These are phyloP conservation scores for Poicephalus meyeri DNA, from an alignment of 2,113 vertebrate species.

Conservation along the genomic window DNA sequence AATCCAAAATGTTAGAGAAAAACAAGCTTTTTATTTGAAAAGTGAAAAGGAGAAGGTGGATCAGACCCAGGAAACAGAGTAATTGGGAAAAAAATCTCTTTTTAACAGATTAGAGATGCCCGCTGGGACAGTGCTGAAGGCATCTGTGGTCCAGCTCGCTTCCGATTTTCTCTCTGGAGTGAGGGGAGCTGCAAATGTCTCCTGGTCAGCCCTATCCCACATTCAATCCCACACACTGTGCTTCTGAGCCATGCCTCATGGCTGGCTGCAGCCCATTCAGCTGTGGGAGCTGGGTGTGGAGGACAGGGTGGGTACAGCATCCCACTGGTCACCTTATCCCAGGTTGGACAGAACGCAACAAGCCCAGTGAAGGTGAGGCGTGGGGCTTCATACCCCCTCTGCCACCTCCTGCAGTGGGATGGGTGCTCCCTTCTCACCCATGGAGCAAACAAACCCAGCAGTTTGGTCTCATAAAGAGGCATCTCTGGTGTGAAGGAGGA, in stretches of 20 bases:
- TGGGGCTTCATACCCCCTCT: neutral
- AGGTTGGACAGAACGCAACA: neutral
- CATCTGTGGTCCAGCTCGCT: neutral
- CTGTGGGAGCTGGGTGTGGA: accelerated
- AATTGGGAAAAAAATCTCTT: neutral
- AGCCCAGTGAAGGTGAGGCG: neutral
- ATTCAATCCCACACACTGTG: neutral
- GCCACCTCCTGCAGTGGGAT: neutral
- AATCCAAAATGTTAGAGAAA: neutral
- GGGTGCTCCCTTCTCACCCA: neutral
- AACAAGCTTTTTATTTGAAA: neutral
- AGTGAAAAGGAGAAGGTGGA: neutral
- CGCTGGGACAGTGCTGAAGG: neutral
- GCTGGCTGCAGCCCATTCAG: neutral
- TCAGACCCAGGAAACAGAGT: neutral
- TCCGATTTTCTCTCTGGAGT: neutral
- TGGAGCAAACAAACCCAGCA: neutral
- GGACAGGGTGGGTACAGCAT: neutral
- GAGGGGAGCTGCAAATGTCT: neutral
- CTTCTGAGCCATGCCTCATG: neutral
- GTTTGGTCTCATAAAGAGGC: neutral
- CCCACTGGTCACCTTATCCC: neutral
- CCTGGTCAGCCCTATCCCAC: neutral
- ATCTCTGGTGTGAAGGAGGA: neutral
- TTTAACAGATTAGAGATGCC: neutral